A percentile compares a stretch with the other conserved stretches of the same genome.
Evolutionary conservation across 2,113 vertebrate species (phyloP).

Genomic region (Girardinichthys multiradiatus): DNA sequence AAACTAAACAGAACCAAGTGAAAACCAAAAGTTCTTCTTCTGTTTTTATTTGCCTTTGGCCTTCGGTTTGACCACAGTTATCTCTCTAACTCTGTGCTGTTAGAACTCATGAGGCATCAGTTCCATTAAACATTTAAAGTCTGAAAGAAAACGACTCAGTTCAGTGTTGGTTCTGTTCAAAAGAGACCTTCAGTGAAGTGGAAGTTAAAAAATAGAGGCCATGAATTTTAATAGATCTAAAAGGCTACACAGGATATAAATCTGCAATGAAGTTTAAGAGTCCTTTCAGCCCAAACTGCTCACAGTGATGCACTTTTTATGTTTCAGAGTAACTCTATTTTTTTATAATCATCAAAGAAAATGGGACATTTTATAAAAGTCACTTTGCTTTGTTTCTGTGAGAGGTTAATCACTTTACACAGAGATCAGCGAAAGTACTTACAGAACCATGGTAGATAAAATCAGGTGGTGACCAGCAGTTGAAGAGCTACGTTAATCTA

Average conservation of each 20-base stretch:
- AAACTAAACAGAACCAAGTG: background rate
- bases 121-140: background rate
- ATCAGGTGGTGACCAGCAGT: too few species aligned
- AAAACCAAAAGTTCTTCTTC: background rate
- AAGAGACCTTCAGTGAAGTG: background rate
- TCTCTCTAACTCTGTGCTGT: background rate
- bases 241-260: background rate
- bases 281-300: background rate
- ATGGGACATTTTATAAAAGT: background rate
- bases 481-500: too few species aligned
- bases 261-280: background rate
- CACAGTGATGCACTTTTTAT: background rate
- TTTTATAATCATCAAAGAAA: background rate
- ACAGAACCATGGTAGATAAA: too few species aligned
- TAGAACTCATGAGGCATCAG: background rate
- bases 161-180: background rate
- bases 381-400: too few species aligned
- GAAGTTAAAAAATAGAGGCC: background rate
- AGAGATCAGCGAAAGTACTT: background rate
- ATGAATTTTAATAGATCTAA: background rate
- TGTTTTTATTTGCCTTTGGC: background rate
- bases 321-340: background rate
- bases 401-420: too few species aligned
- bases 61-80: background rate
- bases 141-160: background rate